Evolutionary conservation across 2,888 invertebrate genomes (phyloP).

Genomic region (Drosophila histrio): DNA sequence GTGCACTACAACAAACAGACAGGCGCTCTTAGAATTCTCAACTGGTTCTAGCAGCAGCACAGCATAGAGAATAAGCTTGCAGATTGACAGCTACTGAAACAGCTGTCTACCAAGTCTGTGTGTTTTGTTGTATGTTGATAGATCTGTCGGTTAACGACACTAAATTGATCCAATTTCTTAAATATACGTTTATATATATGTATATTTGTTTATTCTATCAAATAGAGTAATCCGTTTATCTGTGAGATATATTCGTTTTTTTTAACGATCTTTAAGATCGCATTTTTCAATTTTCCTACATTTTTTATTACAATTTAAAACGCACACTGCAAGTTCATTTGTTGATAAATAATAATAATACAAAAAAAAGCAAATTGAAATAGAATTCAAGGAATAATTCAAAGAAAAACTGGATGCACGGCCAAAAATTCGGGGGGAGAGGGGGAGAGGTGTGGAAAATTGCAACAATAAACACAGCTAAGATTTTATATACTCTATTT

Average conservation of each 20-base stretch:
- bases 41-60: too few species aligned
- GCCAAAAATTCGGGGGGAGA: constrained; percentile 31
- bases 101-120: too few species aligned
- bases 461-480: not conserved
- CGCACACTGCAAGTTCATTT: constrained; percentile 8
- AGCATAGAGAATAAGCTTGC: too few species aligned
- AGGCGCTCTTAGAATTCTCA: too few species aligned
- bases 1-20: too few species aligned
- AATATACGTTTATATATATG: too few species aligned
- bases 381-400: constrained; percentile 17
- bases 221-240: not conserved
- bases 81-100: too few species aligned
- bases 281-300: not conserved
- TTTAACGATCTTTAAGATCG: constrained; percentile 10
- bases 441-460: not conserved
- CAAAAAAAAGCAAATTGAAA: not conserved
- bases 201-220: constrained; percentile 1
- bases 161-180: too few species aligned
- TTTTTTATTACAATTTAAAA: not conserved
- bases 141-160: too few species aligned
- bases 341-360: constrained; percentile 5
- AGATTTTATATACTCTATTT: not conserved
- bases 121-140: too few species aligned
- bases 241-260: not conserved
- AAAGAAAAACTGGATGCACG: constrained; percentile 34